A percentile compares a stretch with the other conserved stretches of the same genome.
phyloP scores from a whole-genome alignment of 23 tunicate genomes.

The Phallusia fumigata region DNA sequence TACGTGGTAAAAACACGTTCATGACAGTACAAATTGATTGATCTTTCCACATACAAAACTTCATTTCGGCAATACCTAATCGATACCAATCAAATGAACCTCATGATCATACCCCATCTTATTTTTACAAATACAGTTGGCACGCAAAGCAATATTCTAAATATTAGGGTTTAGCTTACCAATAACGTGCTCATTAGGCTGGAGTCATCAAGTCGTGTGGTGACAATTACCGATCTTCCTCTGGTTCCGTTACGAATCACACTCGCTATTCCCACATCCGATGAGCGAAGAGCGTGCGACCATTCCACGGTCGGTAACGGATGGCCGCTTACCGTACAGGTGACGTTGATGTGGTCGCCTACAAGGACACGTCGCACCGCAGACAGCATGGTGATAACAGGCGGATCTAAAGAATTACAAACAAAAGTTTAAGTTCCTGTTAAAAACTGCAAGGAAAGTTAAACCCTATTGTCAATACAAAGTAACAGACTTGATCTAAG shows the following conservation, averaged over 20 bases:
- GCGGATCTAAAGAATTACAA: slow-evolving; percentile 19
- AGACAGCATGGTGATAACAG: slow-evolving; percentile 15
- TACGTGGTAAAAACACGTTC: no score
- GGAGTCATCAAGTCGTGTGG: not conserved
- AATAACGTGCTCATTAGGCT: slow-evolving; percentile 34
- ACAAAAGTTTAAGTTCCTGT: not conserved
- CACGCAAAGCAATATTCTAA: no score
- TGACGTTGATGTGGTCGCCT: slow-evolving; percentile 37
- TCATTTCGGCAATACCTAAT: no score
- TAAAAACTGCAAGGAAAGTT: no score
- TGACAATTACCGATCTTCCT: slow-evolving; percentile 16
- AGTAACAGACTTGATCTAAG: no score
- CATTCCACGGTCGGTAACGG: slow-evolving; percentile 44
- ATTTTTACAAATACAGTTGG: not conserved
- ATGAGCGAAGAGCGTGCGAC: slow-evolving; percentile 19
- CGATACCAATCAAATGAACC: no score
- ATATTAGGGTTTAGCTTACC: slow-evolving; percentile 20
- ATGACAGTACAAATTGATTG: no score
- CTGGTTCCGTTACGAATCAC: slow-evolving; percentile 38
- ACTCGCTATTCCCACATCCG: slow-evolving; percentile 17
- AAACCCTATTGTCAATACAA: no score
- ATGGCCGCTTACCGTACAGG: slow-evolving; percentile 33
- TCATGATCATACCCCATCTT: no score
- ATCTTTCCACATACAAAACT: no score
- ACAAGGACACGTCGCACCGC: not conserved